These are phyloP conservation scores for Ostrea edulis DNA, from an alignment of 1,140 invertebrate species.

Conservation along the genomic window DNA sequence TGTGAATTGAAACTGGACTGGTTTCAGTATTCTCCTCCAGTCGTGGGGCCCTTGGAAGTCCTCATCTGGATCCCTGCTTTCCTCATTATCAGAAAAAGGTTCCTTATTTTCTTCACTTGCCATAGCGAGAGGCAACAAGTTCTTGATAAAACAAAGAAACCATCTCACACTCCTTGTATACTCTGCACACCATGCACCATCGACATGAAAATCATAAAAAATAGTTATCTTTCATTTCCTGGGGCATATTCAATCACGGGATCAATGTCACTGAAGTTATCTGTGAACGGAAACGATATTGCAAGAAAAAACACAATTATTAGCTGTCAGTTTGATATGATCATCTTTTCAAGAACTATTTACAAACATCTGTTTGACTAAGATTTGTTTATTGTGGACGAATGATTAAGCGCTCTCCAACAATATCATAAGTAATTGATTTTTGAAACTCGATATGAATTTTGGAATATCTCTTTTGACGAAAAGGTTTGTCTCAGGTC, in stretches of 20 bases:
- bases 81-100: neutral
- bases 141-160: slow-evolving; percentile 15
- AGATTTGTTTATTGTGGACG: slow-evolving; percentile 2
- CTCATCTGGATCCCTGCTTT: neutral
- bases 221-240: neutral
- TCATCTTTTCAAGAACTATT: neutral
- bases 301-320: neutral
- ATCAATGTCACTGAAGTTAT: neutral
- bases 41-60: slow-evolving; percentile 38
- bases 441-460: neutral
- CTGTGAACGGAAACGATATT: neutral
- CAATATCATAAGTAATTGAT: neutral
- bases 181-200: neutral
- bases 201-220: neutral
- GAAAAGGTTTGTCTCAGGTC: neutral
- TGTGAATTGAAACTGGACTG: slow-evolving; percentile 12
- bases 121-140: slow-evolving; percentile 18
- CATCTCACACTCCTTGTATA: neutral
- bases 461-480: neutral
- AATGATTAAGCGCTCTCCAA: neutral
- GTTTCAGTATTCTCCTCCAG: slow-evolving; percentile 23
- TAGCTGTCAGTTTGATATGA: neutral
- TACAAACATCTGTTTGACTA: slow-evolving; percentile 35
- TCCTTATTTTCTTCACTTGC: slow-evolving; percentile 1
- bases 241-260: neutral